Percentiles rank a stretch among this genome's conserved stretches.
phyloP scores from a whole-genome alignment of 1,140 invertebrate genomes.

The Drosophila grimshawi region DNA sequence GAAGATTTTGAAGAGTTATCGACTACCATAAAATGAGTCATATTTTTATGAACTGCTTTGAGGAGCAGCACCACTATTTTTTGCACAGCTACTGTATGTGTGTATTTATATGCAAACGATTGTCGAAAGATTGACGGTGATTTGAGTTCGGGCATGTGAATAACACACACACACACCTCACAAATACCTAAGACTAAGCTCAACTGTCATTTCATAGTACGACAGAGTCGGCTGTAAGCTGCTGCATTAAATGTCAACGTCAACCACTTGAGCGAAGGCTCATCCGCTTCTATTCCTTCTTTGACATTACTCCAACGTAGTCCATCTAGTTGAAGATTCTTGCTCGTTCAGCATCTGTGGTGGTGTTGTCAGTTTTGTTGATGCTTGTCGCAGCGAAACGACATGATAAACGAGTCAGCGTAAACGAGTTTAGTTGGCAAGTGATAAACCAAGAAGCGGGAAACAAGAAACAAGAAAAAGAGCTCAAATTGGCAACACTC shows the following conservation, averaged over 20 bases:
- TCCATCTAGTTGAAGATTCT: too few relatives aligned
- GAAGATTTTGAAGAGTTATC: too few relatives aligned
- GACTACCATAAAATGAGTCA: too few relatives aligned
- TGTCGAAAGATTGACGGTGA: too few relatives aligned
- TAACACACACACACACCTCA: too few relatives aligned
- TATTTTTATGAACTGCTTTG: too few relatives aligned
- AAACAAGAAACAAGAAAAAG: not conserved
- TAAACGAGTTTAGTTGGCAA: slow-evolving; percentile 71
- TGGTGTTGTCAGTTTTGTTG: slow-evolving; percentile 46
- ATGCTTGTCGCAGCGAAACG: slow-evolving; percentile 43
- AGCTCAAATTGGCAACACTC: slow-evolving; percentile 65
- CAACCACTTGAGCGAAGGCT: slow-evolving; percentile 37
- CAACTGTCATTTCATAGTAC: slow-evolving; percentile 10
- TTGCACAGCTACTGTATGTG: too few relatives aligned
- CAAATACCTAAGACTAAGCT: not conserved
- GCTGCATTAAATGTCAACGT: slow-evolving; percentile 46
- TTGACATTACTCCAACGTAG: not conserved
- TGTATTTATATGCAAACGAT: too few relatives aligned
- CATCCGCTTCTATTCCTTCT: not conserved
- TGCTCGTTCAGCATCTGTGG: slow-evolving; percentile 22
- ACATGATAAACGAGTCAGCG: slow-evolving; percentile 71
- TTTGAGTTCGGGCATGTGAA: too few relatives aligned
- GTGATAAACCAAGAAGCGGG: slow-evolving; percentile 56
- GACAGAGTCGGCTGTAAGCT: slow-evolving; percentile 27
- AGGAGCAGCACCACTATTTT: too few relatives aligned